Base-by-base conservation (phyloP, 2,113 vertebrate species). In the Gadus chalcogrammus region DNA sequence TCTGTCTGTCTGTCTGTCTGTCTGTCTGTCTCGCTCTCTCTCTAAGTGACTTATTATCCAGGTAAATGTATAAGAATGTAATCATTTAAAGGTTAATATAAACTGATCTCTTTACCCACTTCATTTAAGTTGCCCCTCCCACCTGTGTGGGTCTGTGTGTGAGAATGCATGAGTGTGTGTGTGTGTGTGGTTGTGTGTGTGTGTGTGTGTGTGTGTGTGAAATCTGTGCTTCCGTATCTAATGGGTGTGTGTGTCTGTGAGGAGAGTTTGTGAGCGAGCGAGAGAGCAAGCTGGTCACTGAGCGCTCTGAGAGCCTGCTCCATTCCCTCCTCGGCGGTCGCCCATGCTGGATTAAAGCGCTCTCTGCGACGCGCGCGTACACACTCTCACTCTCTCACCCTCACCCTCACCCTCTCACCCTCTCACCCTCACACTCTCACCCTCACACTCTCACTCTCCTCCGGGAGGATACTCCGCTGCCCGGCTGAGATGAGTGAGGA, bases 401-500 rank as follows among this genome's bases (percentile, higher is more conserved):
- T n/a, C n/a, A n/a, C n/a, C n/a, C n/a, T n/a, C n/a, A n/a, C n/a
- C n/a, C n/a, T n/a, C n/a, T n/a, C n/a, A n/a, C n/a, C n/a, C n/a
- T n/a, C n/a, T n/a, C n/a, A n/a, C n/a, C 22, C 28, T 9, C 28
- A 8, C 38, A 61, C 69, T 69, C 72, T 70, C 81, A 78, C 78
- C 55, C 71, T 42, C 65, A 71, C 76, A 68, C 42, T 24, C 69
- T 69, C 59, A 28, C 27, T 52, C 22, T 7, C 55, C 13, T 3
- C 42, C 9, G 42, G 6, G 42, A 48, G 42, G 42, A 48, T 48
- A 48, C 42, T 48, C 42, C 42, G 12, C 42, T 13, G 42, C 42
- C 4, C 82, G 73, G 85, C 78, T 65, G 82, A 75, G 15, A 90
- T 91, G 90, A 91, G 88, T 65, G 90, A 87, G 79, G 90, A 90